Percentiles rank a stretch among this genome's conserved stretches.
These are phyloP conservation scores for Atopsyche davidsoni DNA, from an alignment of 1,140 invertebrate genomes.

Conservation along the genomic window DNA sequence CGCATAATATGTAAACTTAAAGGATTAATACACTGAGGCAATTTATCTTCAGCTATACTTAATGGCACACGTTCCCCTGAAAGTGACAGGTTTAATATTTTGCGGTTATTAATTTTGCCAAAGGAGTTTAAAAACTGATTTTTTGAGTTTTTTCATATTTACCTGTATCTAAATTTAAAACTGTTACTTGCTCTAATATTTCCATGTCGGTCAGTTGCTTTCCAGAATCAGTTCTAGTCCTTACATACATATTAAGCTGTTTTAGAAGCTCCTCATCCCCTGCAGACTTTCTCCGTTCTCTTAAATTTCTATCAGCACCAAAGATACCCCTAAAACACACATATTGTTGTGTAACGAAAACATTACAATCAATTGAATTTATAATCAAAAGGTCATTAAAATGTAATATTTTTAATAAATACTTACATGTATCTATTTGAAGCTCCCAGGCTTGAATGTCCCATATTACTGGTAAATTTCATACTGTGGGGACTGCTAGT, in stretches of 20 bases:
- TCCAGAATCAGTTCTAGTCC: constrained; percentile 77
- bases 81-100: constrained; percentile 5
- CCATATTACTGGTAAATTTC: constrained; percentile 48
- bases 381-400: background rate
- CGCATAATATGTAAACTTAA: constrained; percentile 92
- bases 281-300: constrained; percentile 62
- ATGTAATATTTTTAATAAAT: background rate
- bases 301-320: constrained; percentile 14
- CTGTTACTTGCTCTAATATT: constrained; percentile 88
- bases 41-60: constrained; percentile 83
- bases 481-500: constrained; percentile 46
- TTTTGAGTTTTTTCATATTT: constrained; percentile 18
- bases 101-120: background rate
- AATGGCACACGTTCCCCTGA: constrained; percentile 74
- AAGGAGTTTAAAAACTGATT: background rate
- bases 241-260: constrained; percentile 68
- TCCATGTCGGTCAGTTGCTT: constrained; percentile 81
- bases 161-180: constrained; percentile 89
- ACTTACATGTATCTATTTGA: constrained; percentile 46
- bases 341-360: background rate
- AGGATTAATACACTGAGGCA: constrained; percentile 86
- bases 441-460: constrained; percentile 53
- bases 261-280: constrained; percentile 66
- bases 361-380: background rate
- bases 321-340: constrained; percentile 16